phyloP scores from a whole-genome alignment of 2,113 vertebrate genomes.

The Isichthys henryi region DNA sequence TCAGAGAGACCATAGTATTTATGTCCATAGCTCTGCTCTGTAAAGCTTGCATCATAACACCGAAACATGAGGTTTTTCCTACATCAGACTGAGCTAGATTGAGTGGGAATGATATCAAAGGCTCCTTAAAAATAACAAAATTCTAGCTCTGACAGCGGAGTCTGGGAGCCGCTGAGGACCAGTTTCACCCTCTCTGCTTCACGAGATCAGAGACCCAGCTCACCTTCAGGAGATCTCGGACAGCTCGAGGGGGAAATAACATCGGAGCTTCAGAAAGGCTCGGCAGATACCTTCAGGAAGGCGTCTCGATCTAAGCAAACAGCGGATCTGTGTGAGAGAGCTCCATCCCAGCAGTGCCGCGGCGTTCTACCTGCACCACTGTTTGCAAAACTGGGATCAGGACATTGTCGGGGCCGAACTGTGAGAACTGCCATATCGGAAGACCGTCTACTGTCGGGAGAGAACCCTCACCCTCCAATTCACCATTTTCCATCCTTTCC shows the following conservation, averaged over 20 bases:
- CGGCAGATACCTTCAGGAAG: not conserved
- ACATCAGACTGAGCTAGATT: slow-evolving; percentile 22
- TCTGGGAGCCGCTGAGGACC: not conserved
- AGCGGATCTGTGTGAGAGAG: not conserved
- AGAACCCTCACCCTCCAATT: not conserved
- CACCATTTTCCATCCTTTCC: too few species aligned
- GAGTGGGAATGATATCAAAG: slow-evolving; percentile 30
- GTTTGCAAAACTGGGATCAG: not conserved
- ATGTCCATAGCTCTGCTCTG: slow-evolving; percentile 13
- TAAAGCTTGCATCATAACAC: slow-evolving; percentile 32
- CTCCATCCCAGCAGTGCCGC: not conserved
- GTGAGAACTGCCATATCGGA: not conserved
- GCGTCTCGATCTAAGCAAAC: not conserved
- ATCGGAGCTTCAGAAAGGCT: not conserved
- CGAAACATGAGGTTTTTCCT: slow-evolving; percentile 27
- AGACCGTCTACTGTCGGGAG: slow-evolving; percentile 16
- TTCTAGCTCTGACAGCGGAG: not conserved
- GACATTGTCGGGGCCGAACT: not conserved
- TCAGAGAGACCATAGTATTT: slow-evolving; percentile 18
- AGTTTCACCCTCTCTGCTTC: not conserved
- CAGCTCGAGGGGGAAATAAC: not conserved
- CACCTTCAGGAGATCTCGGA: not conserved
- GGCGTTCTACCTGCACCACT: not conserved
- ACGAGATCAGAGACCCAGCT: not conserved
- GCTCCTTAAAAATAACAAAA: slow-evolving; percentile 20